Conservation (phyloP, 2,797 vertebrate species). For the Micromesistius poutassou region DNA sequence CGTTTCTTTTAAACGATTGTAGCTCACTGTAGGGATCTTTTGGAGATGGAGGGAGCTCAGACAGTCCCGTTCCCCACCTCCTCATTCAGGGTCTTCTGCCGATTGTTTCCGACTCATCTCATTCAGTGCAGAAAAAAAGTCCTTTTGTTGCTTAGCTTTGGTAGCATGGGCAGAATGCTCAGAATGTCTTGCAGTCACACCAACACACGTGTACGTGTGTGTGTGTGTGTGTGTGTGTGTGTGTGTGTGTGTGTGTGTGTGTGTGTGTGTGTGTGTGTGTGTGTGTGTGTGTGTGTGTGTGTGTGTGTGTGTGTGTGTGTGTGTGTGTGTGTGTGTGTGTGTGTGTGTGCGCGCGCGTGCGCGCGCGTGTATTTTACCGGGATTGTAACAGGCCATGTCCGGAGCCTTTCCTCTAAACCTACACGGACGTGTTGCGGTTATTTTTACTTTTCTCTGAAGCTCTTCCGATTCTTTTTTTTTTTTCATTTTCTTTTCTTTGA, state of each 20-base stretch:
- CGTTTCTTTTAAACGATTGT: conserved; percentile 72
- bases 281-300: too few species aligned
- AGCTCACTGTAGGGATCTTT: conserved; percentile 58
- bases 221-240: too few species aligned
- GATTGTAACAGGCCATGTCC: too few species aligned
- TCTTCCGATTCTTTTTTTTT: background rate
- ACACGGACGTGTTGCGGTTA: background rate
- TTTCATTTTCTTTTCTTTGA: background rate
- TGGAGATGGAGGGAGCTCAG: conserved; percentile 20
- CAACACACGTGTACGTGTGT: too few species aligned
- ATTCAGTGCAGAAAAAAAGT: background rate
- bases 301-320: too few species aligned
- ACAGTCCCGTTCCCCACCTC: background rate
- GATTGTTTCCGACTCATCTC: background rate
- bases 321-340: too few species aligned
- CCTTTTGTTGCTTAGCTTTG: background rate
- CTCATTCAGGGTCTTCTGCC: background rate
- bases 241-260: too few species aligned
- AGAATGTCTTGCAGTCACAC: background rate
- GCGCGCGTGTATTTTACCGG: too few species aligned
- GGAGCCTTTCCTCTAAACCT: too few species aligned
- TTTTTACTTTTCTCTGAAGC: conserved; percentile 20
- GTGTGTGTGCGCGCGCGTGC: too few species aligned
- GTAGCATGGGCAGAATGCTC: background rate
- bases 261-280: too few species aligned